These are phyloP conservation scores for Hyaena hyaena DNA, from an alignment of 2,113 vertebrate genomes.

Conservation along the genomic window DNA sequence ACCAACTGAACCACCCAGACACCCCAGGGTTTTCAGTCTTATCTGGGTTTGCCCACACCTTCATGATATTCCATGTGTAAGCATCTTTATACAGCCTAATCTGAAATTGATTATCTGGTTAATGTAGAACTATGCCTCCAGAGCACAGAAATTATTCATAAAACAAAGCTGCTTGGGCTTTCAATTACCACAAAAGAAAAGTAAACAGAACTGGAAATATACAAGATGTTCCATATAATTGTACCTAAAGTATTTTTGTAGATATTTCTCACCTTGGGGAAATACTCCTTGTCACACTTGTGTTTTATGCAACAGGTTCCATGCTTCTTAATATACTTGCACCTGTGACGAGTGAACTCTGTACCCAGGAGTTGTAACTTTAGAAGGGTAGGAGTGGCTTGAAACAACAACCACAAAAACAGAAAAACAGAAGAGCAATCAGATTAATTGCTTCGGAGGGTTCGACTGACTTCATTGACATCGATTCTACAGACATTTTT, in stretches of 20 bases:
- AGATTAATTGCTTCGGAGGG: not conserved
- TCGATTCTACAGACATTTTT: not conserved
- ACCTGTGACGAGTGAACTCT: not conserved
- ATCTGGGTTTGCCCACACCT: not conserved
- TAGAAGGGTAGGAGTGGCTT: not conserved
- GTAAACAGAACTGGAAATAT: not conserved
- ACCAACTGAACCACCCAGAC: no score
- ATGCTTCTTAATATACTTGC: not conserved
- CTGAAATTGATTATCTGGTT: not conserved
- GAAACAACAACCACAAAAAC: not conserved
- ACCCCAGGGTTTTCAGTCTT: not conserved
- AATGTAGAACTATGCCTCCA: not conserved
- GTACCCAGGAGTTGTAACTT: not conserved
- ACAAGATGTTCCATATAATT: not conserved
- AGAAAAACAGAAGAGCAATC: not conserved
- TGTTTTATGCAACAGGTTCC: not conserved
- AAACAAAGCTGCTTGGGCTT: not conserved
- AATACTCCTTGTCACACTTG: not conserved
- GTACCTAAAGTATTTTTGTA: not conserved
- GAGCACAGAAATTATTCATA: not conserved
- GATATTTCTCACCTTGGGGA: not conserved
- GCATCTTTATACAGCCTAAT: not conserved
- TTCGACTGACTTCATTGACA: not conserved
- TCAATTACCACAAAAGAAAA: not conserved
- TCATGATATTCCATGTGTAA: not conserved